Evolutionary conservation across 2,797 vertebrate genomes (phyloP).

Genomic region (Xyrichtys novacula): DNA sequence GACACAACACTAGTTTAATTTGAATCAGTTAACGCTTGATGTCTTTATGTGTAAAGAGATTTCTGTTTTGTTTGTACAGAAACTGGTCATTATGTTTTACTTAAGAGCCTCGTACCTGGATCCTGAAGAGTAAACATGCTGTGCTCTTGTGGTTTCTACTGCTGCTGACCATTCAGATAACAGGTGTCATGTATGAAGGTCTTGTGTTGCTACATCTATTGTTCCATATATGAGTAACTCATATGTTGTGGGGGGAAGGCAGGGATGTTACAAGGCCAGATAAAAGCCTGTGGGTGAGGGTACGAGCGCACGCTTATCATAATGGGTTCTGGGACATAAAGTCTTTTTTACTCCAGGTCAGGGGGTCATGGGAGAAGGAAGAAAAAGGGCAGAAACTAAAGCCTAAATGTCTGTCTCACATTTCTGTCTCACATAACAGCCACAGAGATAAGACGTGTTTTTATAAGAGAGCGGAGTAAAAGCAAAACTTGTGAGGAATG

Average conservation of each 20-base stretch:
- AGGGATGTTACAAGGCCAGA: slow-evolving; percentile 49
- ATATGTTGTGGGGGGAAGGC: slow-evolving; percentile 3
- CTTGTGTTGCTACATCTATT: slow-evolving; percentile 54
- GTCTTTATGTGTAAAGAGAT: too few relatives aligned
- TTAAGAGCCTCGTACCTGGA: too few relatives aligned
- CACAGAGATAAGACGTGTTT: slow-evolving; percentile 30
- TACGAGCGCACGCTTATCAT: slow-evolving; percentile 62
- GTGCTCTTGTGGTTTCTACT: slow-evolving; percentile 46
- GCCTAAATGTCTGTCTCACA: slow-evolving; percentile 57
- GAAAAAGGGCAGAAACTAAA: slow-evolving; percentile 51
- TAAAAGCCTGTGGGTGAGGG: slow-evolving; percentile 54
- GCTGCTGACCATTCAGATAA: slow-evolving; percentile 71
- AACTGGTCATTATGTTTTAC: too few relatives aligned
- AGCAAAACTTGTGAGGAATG: slow-evolving; percentile 28
- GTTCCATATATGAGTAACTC: slow-evolving; percentile 50
- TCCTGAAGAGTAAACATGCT: slow-evolving; percentile 24
- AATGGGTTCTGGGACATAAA: slow-evolving; percentile 73
- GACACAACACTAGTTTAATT: too few relatives aligned
- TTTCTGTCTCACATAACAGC: slow-evolving; percentile 45
- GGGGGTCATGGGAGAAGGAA: slow-evolving; percentile 73
- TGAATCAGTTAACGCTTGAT: too few relatives aligned
- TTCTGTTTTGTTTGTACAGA: too few relatives aligned
- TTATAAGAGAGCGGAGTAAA: not conserved
- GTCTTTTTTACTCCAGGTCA: slow-evolving; percentile 71
- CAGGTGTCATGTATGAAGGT: slow-evolving; percentile 69